Evolutionary conservation across 2,797 vertebrate species (phyloP).

Genomic region (Sciaenops ocellatus): DNA sequence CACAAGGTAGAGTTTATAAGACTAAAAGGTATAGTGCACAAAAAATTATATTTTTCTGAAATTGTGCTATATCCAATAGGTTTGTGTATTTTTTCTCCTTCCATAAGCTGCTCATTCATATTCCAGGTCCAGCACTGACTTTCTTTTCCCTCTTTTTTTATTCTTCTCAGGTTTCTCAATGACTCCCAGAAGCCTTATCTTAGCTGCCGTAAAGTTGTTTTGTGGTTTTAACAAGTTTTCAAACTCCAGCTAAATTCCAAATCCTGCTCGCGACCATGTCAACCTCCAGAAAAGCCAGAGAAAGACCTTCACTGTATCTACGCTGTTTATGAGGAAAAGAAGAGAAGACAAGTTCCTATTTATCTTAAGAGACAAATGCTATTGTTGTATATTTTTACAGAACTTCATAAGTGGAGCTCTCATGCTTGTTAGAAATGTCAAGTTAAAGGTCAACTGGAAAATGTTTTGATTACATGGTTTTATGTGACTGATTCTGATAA

Average conservation of each 20-base stretch:
- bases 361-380: background rate
- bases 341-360: background rate
- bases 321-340: background rate
- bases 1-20: conserved; percentile 37
- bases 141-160: conserved; percentile 43
- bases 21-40: conserved; percentile 22
- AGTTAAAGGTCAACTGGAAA: conserved; percentile 47
- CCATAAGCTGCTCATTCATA: conserved; percentile 30
- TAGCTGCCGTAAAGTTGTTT: conserved; percentile 56
- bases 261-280: conserved; percentile 27
- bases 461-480: conserved; percentile 38
- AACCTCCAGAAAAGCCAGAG: conserved; percentile 30
- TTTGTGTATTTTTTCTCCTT: conserved; percentile 12
- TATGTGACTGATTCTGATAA: conserved; percentile 28
- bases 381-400: background rate
- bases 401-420: conserved; percentile 3
- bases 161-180: conserved; percentile 55
- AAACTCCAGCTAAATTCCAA: conserved; percentile 38
- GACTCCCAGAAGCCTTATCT: conserved; percentile 53
- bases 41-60: conserved; percentile 14
- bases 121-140: conserved; percentile 19
- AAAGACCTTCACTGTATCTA: background rate
- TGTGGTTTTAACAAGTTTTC: conserved; percentile 55
- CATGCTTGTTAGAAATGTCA: conserved; percentile 45
- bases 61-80: background rate